Evolutionary conservation across 2,113 vertebrate genomes (phyloP), one percentile per base, ranked within the genome.

Genomic region (Phalacrocorax carbo): DNA sequence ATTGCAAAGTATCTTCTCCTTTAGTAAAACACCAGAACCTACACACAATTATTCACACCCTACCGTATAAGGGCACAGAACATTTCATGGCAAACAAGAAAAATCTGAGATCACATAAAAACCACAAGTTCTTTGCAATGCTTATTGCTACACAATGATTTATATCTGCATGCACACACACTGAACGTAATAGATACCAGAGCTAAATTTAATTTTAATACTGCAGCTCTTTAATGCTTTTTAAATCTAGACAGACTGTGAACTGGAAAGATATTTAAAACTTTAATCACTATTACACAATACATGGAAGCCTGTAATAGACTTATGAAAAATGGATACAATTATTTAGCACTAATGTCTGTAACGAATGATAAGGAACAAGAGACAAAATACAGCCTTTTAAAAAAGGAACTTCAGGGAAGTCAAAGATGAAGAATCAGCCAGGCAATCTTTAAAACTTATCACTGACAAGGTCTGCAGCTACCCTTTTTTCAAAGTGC

Each of bases 1-100:
- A 97, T 85, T 51, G 85, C 96, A 94, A 93, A 94, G 94, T 83
- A 90, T 94, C 97, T 97, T 96, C 94, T 97, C 94, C 93, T 95
- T 97, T 82, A 95, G 96, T 96, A 86, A 97, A 97, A 96, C 86
- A 96, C 89, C 88, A 93, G 36, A 94, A 88, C 85, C 73, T 96
- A 92, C 96, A 95, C 82, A 88, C 88, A 82, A 89, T 89, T 86
- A 95, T 95, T 94, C 76, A 94, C 94, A 94, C 94, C 85, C 95
- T 51, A 42, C 86, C 58, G 25, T 75, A 82, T 52, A 72, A 80
- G 64, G 93, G 90, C 82, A 94, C 52, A 94, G 94, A 94, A 93
- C 62, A 70, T 96, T 78, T 91, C 72, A 90, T 27, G 87, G 79
- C 80, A 57, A 78, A 88, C 69, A 79, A 92, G 70, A 92, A 96